Percentiles rank a stretch among this genome's conserved stretches.
These are phyloP conservation scores for Microctenopoma steveboyesi DNA, from an alignment of 2,797 vertebrate species.

Conservation along the genomic window DNA sequence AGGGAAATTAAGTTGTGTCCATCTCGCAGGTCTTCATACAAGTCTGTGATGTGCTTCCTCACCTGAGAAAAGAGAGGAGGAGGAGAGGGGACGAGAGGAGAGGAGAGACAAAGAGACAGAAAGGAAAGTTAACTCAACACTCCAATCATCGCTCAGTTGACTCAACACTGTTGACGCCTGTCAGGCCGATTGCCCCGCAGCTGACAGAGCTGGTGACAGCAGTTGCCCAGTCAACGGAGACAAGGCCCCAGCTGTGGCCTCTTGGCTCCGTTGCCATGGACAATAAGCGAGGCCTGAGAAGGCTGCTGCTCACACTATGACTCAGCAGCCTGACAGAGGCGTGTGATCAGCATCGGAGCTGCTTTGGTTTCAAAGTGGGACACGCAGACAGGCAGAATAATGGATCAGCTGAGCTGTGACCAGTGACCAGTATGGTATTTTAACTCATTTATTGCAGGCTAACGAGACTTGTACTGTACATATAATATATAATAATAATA, in stretches of 20 bases:
- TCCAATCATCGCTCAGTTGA: conserved; percentile 33
- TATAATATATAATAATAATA: too few species aligned
- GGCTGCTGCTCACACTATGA: conserved; percentile 29
- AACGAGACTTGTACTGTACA: too few species aligned
- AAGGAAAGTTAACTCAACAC: conserved; percentile 24
- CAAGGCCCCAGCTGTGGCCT: conserved; percentile 50
- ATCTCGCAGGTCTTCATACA: conserved; percentile 95
- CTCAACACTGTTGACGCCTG: conserved; percentile 51
- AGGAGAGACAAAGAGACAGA: conserved; percentile 4
- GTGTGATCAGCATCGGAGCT: conserved; percentile 16
- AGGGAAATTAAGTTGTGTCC: conserved; percentile 96
- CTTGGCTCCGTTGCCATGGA: conserved; percentile 51
- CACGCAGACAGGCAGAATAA: conserved; percentile 13
- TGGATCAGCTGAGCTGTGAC: not conserved
- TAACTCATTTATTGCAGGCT: not conserved
- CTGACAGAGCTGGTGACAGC: conserved; percentile 31
- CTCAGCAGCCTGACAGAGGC: conserved; percentile 24
- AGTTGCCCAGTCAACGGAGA: conserved; percentile 50
- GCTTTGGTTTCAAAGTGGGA: conserved; percentile 32
- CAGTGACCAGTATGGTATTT: not conserved
- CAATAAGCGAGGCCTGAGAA: not conserved
- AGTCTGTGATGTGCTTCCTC: conserved; percentile 93
- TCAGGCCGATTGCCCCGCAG: conserved; percentile 17
- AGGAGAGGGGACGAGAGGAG: not conserved
- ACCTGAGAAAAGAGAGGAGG: conserved; percentile 78